These are phyloP conservation scores for Neuroterus valhalla DNA, from an alignment of 1,140 invertebrate genomes.

Conservation along the genomic window DNA sequence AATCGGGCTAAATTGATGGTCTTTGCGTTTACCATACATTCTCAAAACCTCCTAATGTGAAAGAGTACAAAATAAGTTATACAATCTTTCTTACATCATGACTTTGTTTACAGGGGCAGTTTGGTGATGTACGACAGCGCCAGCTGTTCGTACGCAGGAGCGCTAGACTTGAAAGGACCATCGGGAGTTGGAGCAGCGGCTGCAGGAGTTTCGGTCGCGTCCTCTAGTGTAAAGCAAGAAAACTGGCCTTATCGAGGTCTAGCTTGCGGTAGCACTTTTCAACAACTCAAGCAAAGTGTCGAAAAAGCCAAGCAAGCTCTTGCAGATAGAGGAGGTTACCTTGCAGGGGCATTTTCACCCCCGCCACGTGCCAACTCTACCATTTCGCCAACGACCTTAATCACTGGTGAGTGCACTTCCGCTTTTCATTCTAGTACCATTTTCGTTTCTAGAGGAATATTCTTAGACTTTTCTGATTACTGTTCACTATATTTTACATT, in stretches of 20 bases:
- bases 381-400: slow-evolving; percentile 68
- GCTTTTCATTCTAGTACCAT: too few relatives aligned
- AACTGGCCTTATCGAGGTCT: slow-evolving; percentile 74
- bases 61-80: too few relatives aligned
- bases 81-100: not conserved
- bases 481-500: too few relatives aligned
- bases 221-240: slow-evolving; percentile 74
- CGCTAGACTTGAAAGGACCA: slow-evolving; percentile 87
- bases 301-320: slow-evolving; percentile 91
- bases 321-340: slow-evolving; percentile 73
- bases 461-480: too few relatives aligned
- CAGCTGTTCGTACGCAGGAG: slow-evolving; percentile 88
- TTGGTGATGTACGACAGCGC: slow-evolving; percentile 90
- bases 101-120: slow-evolving; percentile 64
- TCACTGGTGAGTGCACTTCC: slow-evolving; percentile 65
- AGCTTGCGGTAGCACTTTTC: slow-evolving; percentile 81
- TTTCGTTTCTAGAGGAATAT: too few relatives aligned
- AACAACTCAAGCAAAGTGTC: slow-evolving; percentile 90
- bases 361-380: slow-evolving; percentile 69
- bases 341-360: slow-evolving; percentile 73
- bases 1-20: too few relatives aligned
- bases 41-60: too few relatives aligned
- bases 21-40: too few relatives aligned
- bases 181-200: slow-evolving; percentile 69
- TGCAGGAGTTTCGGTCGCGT: slow-evolving; percentile 52